Percentiles rank a stretch among this genome's conserved stretches.
phyloP scores from a whole-genome alignment of 2,113 vertebrate genomes.

The Alexandromys fortis region DNA sequence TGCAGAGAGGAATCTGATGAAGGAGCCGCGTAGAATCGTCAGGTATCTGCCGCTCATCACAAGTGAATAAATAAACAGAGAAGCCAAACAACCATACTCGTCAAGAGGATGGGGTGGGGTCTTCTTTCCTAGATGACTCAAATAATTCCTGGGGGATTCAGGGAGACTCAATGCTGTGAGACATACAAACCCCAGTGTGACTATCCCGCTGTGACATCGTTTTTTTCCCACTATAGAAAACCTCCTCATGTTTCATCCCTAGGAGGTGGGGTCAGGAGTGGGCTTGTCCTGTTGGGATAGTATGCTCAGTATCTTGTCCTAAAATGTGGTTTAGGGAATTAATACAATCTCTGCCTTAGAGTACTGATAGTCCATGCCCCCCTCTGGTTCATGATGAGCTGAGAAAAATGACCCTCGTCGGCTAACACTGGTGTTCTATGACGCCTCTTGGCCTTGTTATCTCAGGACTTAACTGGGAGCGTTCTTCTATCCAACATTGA shows the following conservation, averaged over 20 bases:
- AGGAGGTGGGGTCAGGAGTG: background rate
- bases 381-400: background rate
- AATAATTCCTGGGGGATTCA: conserved; percentile 77
- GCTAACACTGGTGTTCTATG: background rate
- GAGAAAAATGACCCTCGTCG: background rate
- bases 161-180: conserved; percentile 65
- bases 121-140: conserved; percentile 51
- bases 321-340: background rate
- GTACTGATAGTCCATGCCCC: background rate
- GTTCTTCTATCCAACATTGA: background rate
- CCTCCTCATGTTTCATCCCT: conserved; percentile 2
- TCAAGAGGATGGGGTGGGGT: conserved; percentile 66
- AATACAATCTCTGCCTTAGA: background rate
- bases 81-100: conserved; percentile 73
- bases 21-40: conserved; percentile 56
- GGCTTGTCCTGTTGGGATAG: background rate
- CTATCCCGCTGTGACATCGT: conserved; percentile 36
- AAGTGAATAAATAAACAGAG: conserved; percentile 78
- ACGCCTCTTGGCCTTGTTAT: background rate
- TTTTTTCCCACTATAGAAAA: conserved; percentile 52
- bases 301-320: background rate
- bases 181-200: conserved; percentile 54
- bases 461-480: background rate
- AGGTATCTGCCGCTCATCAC: conserved; percentile 75
- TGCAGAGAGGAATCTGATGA: conserved; percentile 67